Percentiles rank a stretch among this genome's conserved stretches.
Evolutionary conservation across 2,113 vertebrate species (phyloP).

Genomic region (Cyanoderma ruficeps): DNA sequence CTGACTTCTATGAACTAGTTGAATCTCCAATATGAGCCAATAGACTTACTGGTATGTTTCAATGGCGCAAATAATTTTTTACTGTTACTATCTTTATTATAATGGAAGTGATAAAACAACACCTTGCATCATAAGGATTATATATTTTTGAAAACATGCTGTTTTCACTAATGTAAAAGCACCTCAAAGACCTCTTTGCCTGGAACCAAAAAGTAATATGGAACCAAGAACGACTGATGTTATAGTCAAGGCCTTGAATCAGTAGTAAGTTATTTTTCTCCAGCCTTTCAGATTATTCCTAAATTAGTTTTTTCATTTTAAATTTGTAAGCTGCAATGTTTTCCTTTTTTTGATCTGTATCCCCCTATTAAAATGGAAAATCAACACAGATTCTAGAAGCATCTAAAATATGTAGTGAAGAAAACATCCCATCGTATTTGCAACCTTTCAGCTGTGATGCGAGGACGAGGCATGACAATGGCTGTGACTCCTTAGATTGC

Average conservation of each 20-base stretch:
- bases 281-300: neutral
- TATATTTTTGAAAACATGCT: neutral
- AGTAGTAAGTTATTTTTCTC: neutral
- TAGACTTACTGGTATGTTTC: neutral
- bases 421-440: neutral
- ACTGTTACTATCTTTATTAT: neutral
- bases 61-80: neutral
- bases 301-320: neutral
- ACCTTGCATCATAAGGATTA: neutral
- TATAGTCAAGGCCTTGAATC: neutral
- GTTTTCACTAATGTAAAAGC: neutral
- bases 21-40: neutral
- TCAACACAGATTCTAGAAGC: neutral
- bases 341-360: neutral
- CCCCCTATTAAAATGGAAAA: neutral
- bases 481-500: neutral
- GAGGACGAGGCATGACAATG: neutral
- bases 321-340: neutral
- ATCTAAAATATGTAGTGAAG: neutral
- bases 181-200: neutral
- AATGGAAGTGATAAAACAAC: neutral
- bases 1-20: neutral
- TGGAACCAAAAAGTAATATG: neutral
- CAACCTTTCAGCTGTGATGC: neutral
- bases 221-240: neutral